Base-by-base conservation (phyloP, 2,797 vertebrate genomes). In the Borostomias antarcticus region DNA sequence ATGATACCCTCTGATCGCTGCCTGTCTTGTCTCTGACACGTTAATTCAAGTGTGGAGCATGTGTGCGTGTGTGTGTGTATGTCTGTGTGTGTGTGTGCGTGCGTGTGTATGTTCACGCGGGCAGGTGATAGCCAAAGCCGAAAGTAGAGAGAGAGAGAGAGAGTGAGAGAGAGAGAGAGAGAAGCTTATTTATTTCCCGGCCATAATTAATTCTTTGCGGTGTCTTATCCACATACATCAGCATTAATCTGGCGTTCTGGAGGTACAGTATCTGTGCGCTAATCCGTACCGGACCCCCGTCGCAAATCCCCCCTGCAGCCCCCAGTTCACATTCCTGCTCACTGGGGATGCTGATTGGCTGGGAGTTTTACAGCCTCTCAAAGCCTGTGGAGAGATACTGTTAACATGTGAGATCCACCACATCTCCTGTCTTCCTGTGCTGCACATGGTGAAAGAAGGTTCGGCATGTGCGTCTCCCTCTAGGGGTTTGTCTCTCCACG, bases 171-270 rank as follows among this genome's bases (percentile, higher is more conserved):
- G 11, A 1, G 10, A 11, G 33, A 11, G 7, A 1, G 33, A 2
- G 33, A 35, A 11, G 79, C 80, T 85, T 77, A 79, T 86, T 83
- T 86, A 84, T 89, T 87, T 76, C 83, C 77, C 84, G 54, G 56
- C 70, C 70, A 77, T 85, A 85, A 86, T 86, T 80, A 84, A 89
- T 88, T 87, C 84, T 86, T 87, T 88, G 86, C 85, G 82, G 84
- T 82, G 82, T 83, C 85, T 89, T 84, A 84, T 89, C 84, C 82
- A 70, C 33, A 68, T 70, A 52, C 80, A 84, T 85, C 87, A 81
- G 74, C 75, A 83, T 86, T 89, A 85, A 86, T 89, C 82, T 86
- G 63, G 52, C 53, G 69, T 81, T 81, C 76, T 77, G 77, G 72
- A 82, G 81, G 83, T n/a, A n/a, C n/a, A n/a, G n/a, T 80, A 79